Base-by-base conservation (phyloP, 2,888 invertebrate species). In the Clostera curtula region DNA sequence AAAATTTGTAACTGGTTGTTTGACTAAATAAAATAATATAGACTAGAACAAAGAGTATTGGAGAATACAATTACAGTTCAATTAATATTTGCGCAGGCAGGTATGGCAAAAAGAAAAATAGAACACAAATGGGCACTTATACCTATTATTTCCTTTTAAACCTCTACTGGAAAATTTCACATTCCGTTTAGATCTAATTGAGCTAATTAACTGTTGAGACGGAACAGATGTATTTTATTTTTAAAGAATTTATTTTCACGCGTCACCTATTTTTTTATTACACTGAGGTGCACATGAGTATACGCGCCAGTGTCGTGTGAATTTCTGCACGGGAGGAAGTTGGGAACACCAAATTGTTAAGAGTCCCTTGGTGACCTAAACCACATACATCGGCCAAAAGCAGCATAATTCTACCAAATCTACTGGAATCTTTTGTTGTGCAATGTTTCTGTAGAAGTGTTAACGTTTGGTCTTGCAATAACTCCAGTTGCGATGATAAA, bases 401-500 rank as follows among this genome's bases (percentile, higher is more conserved):
- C 2, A 94, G 75, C 43, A 95, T 80, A 2, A 95, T 72, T 43
- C 90, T 90, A 0, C 92, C 93, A 43, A 93, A 90, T 10, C 94
- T 83, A 0, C 86, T 77, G 0, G 87, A 68, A 5, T 71, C 69
- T 30, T 70, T 73, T 7, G 62, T 49, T 0, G 64, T 54, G 50
- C 90, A 90, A 59, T 93, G 89, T 46, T 92, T 92, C 48, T 91
- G 90, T 12, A 96, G 76, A 69, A 92, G 89, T 3, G 90, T 83
- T 34, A 93, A 88, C 0, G 92, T 91, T 63, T 94, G 93, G 45
- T 95, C 94, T 75, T 95, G 95, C 1, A 94, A 70, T 22, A 90
- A 85, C 45, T 86, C 89, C 34, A 90, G 80, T 41, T 89, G 86
- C 3, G 54, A 30, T 1, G 53, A 43, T 5, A 45, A 28, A 2